Conservation (phyloP, 2,888 invertebrate species). For the Stegana nigrithorax region DNA sequence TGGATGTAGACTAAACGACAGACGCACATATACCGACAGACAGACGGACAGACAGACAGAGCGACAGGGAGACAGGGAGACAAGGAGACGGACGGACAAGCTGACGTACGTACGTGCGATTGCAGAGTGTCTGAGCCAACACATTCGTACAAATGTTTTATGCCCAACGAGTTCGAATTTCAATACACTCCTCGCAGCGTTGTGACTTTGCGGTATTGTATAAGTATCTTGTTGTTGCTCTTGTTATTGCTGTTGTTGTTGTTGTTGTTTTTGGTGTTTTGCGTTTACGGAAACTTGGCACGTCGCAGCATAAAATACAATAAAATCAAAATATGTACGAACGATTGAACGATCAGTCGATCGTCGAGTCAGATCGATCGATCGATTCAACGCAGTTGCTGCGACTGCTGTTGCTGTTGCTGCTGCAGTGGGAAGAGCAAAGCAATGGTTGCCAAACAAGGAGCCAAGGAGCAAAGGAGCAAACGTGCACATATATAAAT, state of each 20-base stretch:
- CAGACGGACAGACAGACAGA: constrained; percentile 19
- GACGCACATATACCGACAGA: constrained; percentile 18
- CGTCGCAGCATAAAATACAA: constrained; percentile 9
- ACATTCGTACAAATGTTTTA: constrained; percentile 13
- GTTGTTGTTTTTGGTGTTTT: neutral
- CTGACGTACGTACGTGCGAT: constrained; percentile 12
- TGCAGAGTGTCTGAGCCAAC: constrained; percentile 7
- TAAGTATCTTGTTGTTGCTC: neutral
- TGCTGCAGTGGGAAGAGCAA: neutral
- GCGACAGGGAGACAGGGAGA: constrained; percentile 6
- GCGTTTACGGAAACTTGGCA: constrained; percentile 15
- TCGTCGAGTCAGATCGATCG: too few relatives aligned
- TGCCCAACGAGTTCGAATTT: too few relatives aligned
- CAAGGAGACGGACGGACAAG: constrained; percentile 11
- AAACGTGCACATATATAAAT: constrained; percentile 46
- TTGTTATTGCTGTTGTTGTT: neutral
- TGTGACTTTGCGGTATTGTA: too few relatives aligned
- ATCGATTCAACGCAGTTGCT: too few relatives aligned
- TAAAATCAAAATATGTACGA: constrained; percentile 8
- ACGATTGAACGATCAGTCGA: too few relatives aligned
- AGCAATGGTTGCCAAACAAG: constrained; percentile 2
- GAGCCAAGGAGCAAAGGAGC: constrained; percentile 24
- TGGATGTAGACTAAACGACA: constrained; percentile 30
- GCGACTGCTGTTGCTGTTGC: too few relatives aligned
- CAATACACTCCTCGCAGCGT: too few relatives aligned